Base-by-base conservation (phyloP, 1,140 invertebrate genomes). In the Eumaeus atala region DNA sequence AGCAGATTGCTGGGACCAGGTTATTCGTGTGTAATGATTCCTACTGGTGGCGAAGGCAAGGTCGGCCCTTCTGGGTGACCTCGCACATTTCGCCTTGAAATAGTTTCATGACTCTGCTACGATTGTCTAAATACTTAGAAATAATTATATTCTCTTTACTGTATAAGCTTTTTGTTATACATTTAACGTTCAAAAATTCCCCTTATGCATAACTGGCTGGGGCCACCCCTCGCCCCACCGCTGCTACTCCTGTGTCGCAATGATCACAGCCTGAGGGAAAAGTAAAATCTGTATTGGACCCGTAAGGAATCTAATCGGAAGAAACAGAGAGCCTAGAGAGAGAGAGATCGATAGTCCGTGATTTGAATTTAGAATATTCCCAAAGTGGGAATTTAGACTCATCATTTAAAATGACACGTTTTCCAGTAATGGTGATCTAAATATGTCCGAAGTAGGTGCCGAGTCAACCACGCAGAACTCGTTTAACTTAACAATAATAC, bases 41-140 rank as follows among this genome's bases (percentile, higher is more conserved):
- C 72, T 66, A 76, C 66, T 57, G 64, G 62, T 61, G 64, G 70
- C 73, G 73, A 74, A 74, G 74, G 67, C 80, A 82, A 86, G 78
- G 82, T 70, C 78, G 66, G 61, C 77, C 83, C 80, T 84, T 78
- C 73, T 82, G 71, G 70, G 70, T 83, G 79, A 77, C 83, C 83
- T 79, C 76, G 78, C 72, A 81, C 72, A 62, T 67, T 66, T 84
- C 65, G 72, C 79, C 80, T 84, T 86, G 83, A 69, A 86, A 86
- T 81, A 83, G 78, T 84, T 86, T 80, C 70, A 79, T 77, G 78
- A 83, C 81, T 81, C 58, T 64, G 66, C 63, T 62, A 59, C 63
- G 74, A 64, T 81, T 81, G 75, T 79, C 73, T 83, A 60, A 67
- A 70, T 65, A 74, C 64, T 71, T 66, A 66, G 70, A 56, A 65